Evolutionary conservation across 2,113 vertebrate genomes (phyloP).

Genomic region (Campylomormyrus tamandua): DNA sequence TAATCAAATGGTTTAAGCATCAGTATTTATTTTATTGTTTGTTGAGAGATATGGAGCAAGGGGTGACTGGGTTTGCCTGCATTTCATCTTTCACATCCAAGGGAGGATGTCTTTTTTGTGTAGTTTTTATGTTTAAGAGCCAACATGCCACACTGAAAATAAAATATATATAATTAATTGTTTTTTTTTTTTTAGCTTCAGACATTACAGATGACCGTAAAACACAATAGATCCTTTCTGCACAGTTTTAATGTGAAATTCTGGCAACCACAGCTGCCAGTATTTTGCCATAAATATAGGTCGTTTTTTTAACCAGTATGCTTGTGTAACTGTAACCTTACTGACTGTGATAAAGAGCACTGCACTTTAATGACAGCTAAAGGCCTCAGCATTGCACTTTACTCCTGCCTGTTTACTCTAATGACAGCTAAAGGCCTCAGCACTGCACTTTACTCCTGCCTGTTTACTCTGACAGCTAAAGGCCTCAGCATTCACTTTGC

Average conservation of each 20-base stretch:
- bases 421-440: not conserved
- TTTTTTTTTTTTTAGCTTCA: not conserved
- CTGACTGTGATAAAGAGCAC: not conserved
- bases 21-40: not conserved
- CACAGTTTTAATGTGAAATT: not conserved
- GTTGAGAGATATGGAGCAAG: not conserved
- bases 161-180: not conserved
- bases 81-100: too few relatives aligned
- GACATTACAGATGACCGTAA: not conserved
- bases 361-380: not conserved
- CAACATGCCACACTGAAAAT: not conserved
- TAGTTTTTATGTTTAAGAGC: too few relatives aligned
- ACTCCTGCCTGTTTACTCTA: not conserved
- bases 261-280: not conserved
- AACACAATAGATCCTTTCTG: not conserved
- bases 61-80: not conserved
- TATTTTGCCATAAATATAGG: not conserved
- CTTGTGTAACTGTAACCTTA: not conserved
- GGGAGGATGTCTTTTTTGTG: not conserved
- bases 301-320: not conserved
- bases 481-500: not conserved
- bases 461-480: not conserved
- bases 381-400: not conserved
- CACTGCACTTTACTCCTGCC: not conserved
- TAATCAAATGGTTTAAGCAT: not conserved